Evolutionary conservation across 1,140 invertebrate species (phyloP), one percentile per base, ranked within the genome.

Genomic region (Battus philenor): DNA sequence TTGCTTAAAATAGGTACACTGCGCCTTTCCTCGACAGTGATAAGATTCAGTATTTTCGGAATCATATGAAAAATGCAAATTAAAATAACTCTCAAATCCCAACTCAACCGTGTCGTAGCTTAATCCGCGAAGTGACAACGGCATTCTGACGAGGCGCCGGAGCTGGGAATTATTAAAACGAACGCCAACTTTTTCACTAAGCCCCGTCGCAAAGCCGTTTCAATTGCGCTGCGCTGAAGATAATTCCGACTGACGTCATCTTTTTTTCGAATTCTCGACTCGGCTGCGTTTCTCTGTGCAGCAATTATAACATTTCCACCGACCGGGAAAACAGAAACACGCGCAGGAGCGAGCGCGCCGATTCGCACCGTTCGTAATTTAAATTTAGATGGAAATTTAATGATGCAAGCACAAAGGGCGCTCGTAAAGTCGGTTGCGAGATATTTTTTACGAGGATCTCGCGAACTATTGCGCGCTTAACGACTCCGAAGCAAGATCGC

Each of bases 331-430:
- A 85, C 81, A 81, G 78, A 81, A 85, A 78, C 81, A 82, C 78
- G 78, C 81, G 75, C 71, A 60, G 54, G 38, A 11, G 61, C 63
- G 71, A 70, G 72, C 68, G 75, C 74, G 76, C 79, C 80, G 74
- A 63, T 73, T 79, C 72, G 67, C 65, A 66, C 74, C 68, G 73
- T 75, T 75, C 66, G 75, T 82, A 82, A 85, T 85, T 85, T 82
- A 82, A 85, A 85, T 85, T 85, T 85, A 85, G 81, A 85, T 82
- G 77, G 78, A 79, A 79, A 79, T 82, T 85, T 85, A 85, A 85
- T 85, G 81, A 85, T 79, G 78, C 81, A 76, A 79, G 70, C 75
- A 85, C 81, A 85, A 85, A 85, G 78, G 75, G 78, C 71, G 73
- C 78, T 85, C 81, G 73, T 85, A 85, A 85, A 85, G 73, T 85